These are phyloP conservation scores for Chromis chromis DNA, from an alignment of 2,797 vertebrate genomes.

Conservation along the genomic window DNA sequence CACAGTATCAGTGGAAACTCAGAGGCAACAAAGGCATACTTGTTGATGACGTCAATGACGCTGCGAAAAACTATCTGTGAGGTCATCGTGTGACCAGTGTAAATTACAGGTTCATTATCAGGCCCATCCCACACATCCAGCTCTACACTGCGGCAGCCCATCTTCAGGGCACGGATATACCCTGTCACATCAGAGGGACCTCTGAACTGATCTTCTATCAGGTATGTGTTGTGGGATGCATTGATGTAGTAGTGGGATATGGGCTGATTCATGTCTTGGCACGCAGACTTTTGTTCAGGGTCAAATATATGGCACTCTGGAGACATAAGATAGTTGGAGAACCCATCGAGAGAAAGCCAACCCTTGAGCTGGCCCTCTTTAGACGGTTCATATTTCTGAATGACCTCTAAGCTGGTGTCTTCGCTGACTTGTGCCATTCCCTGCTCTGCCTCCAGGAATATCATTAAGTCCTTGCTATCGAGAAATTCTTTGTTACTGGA, in stretches of 20 bases:
- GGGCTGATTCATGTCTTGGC: constrained; percentile 97
- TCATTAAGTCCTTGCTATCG: constrained; percentile 98
- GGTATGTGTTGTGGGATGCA: constrained; percentile 97
- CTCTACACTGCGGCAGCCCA: constrained; percentile 97
- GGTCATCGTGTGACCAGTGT: constrained; percentile 98
- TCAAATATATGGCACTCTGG: constrained; percentile 98
- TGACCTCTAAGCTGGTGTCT: constrained; percentile 95
- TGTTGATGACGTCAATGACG: constrained; percentile 96
- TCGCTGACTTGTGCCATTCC: constrained; percentile 97
- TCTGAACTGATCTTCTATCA: constrained; percentile 98
- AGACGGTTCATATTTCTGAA: constrained; percentile 94
- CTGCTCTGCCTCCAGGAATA: constrained; percentile 98
- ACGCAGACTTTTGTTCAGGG: constrained; percentile 95
- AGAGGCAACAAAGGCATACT: constrained; percentile 95
- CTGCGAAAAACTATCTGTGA: constrained; percentile 96
- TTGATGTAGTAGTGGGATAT: constrained; percentile 99
- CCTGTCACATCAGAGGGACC: constrained; percentile 98
- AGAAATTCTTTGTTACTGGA: constrained; percentile 99
- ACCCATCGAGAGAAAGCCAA: constrained; percentile 96
- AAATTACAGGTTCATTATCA: constrained; percentile 96
- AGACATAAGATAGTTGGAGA: constrained; percentile 98
- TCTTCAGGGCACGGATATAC: constrained; percentile 97
- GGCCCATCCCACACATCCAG: constrained; percentile 97
- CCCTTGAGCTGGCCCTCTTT: constrained; percentile 93
- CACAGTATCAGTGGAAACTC: constrained; percentile 96